These are phyloP conservation scores for Tromatobia lineatoria DNA, from an alignment of 2,888 invertebrate species.

Conservation along the genomic window DNA sequence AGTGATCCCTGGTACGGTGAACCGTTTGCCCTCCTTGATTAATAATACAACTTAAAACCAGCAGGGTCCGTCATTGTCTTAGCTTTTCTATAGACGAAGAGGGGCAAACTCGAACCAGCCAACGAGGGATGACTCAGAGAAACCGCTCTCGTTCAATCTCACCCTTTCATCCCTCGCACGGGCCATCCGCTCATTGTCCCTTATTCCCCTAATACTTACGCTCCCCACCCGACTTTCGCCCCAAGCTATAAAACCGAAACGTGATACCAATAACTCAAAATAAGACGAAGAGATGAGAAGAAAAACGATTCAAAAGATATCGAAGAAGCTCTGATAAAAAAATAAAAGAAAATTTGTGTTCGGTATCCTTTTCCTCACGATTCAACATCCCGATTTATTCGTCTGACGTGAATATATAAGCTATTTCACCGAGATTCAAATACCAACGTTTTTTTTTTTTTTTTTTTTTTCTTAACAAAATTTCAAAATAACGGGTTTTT, in stretches of 20 bases:
- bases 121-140: slow-evolving; percentile 66
- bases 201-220: slow-evolving; percentile 31
- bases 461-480: not conserved
- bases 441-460: not conserved
- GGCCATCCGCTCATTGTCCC: slow-evolving; percentile 31
- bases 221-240: slow-evolving; percentile 33
- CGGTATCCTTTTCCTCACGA: not conserved
- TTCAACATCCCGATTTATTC: not conserved
- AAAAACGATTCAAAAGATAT: not conserved
- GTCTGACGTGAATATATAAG: not conserved
- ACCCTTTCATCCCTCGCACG: slow-evolving; percentile 16
- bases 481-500: too few relatives aligned
- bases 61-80: slow-evolving; percentile 70
- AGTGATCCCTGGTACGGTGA: slow-evolving; percentile 27
- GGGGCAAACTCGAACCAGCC: slow-evolving; percentile 16
- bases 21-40: slow-evolving; percentile 72
- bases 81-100: slow-evolving; percentile 53
- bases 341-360: slow-evolving; percentile 5
- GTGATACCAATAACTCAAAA: slow-evolving; percentile 24
- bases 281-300: slow-evolving; percentile 35
- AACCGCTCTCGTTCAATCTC: slow-evolving; percentile 55
- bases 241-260: slow-evolving; percentile 42
- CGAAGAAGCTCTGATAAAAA: not conserved
- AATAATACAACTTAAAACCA: slow-evolving; percentile 77
- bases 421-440: too few relatives aligned